Percentiles rank a stretch among this genome's conserved stretches.
Evolutionary conservation across 2,113 vertebrate genomes (phyloP).

Genomic region (Felis chaus): DNA sequence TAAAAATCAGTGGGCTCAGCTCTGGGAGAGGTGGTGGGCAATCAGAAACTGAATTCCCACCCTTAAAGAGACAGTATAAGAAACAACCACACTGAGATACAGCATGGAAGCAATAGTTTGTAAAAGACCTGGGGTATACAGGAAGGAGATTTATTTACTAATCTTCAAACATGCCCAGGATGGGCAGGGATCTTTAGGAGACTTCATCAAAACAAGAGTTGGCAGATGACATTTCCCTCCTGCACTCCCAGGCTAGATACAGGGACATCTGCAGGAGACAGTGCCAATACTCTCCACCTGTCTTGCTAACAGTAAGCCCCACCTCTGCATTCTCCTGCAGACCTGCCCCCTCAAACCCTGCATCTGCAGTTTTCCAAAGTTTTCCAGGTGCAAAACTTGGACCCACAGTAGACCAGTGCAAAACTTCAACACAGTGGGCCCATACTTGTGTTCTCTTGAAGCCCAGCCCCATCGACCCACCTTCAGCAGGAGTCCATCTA

Average conservation of each 20-base stretch:
- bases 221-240: neutral
- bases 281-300: neutral
- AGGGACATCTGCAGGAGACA: neutral
- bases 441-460: neutral
- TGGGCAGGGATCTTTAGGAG: neutral
- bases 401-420: neutral
- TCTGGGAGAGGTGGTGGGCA: neutral
- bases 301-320: neutral
- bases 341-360: neutral
- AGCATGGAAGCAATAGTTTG: neutral
- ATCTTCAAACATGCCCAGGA: neutral
- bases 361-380: neutral
- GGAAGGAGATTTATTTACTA: neutral
- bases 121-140: neutral
- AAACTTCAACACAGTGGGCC: neutral
- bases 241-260: neutral
- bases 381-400: neutral
- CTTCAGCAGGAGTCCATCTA: neutral
- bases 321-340: neutral
- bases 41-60: neutral
- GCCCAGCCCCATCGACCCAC: neutral
- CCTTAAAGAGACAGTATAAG: neutral
- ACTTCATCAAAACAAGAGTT: neutral
- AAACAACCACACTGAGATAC: neutral
- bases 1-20: neutral